Percentiles rank a stretch among this genome's conserved stretches.
phyloP scores from a whole-genome alignment of 2,888 invertebrate genomes.

The Heteromyza rotundicornis region DNA sequence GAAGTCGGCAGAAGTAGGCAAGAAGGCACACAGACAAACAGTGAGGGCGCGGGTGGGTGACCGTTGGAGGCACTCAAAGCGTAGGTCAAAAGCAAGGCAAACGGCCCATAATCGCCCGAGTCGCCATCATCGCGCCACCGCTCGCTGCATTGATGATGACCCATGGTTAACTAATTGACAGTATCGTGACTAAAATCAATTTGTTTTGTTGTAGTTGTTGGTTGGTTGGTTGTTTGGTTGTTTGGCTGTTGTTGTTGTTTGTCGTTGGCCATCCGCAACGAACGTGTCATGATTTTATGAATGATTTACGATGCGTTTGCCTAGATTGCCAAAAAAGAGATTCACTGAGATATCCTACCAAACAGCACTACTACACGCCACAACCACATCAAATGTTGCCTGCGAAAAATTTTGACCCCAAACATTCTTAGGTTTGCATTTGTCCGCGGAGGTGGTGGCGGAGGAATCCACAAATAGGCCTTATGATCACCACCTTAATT shows the following conservation, averaged over 20 bases:
- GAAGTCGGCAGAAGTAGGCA: too few species aligned
- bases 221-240: constrained; percentile 1
- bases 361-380: not conserved
- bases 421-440: not conserved
- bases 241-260: constrained; percentile 17
- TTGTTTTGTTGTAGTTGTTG: constrained; percentile 39
- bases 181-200: constrained; percentile 61
- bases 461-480: not conserved
- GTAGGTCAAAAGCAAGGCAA: constrained; percentile 3
- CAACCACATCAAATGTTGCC: not conserved
- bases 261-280: constrained; percentile 23
- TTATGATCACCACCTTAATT: not conserved
- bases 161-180: constrained; percentile 60
- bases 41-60: not conserved
- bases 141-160: constrained; percentile 40
- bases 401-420: not conserved
- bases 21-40: not conserved
- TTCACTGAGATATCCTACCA: constrained; percentile 1
- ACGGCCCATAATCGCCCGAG: constrained; percentile 6
- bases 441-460: not conserved
- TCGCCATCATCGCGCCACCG: constrained; percentile 16
- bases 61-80: not conserved
- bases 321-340: not conserved
- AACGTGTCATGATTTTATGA: constrained; percentile 44
- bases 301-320: constrained; percentile 58